These are phyloP conservation scores for Cyclura pinguis DNA, from an alignment of 2,797 vertebrate species.

Conservation along the genomic window DNA sequence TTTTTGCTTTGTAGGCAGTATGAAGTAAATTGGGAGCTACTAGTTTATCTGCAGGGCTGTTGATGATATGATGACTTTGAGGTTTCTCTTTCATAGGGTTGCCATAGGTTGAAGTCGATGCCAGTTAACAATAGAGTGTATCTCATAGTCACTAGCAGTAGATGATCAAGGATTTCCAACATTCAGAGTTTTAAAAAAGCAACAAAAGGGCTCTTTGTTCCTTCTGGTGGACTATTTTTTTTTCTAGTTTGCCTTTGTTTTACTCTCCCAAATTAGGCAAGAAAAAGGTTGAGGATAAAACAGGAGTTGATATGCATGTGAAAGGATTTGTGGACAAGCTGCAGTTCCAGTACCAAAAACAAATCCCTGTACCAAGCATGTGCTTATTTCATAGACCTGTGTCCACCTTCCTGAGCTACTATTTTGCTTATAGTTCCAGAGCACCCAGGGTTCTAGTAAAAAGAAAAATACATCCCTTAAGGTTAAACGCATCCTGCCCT, in stretches of 20 bases:
- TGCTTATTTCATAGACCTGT: not conserved
- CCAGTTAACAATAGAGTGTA: too few relatives aligned
- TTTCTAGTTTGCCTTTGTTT: not conserved
- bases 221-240: too few relatives aligned
- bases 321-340: not conserved
- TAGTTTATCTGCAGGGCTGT: not conserved
- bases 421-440: not conserved
- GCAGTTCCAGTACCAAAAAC: not conserved
- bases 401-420: not conserved
- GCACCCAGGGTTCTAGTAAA: not conserved
- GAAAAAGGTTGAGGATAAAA: not conserved
- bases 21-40: not conserved
- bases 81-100: too few relatives aligned
- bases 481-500: not conserved
- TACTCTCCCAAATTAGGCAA: not conserved
- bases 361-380: not conserved
- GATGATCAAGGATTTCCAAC: not conserved
- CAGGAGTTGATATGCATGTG: not conserved
- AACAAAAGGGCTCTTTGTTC: not conserved
- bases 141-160: not conserved
- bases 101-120: too few relatives aligned
- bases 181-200: not conserved
- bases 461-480: not conserved
- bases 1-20: not conserved
- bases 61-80: too few relatives aligned